Percentiles rank a stretch among this genome's conserved stretches.
These are phyloP conservation scores for Drosophila niveifrons DNA, from an alignment of 2,888 invertebrate species.

Conservation along the genomic window DNA sequence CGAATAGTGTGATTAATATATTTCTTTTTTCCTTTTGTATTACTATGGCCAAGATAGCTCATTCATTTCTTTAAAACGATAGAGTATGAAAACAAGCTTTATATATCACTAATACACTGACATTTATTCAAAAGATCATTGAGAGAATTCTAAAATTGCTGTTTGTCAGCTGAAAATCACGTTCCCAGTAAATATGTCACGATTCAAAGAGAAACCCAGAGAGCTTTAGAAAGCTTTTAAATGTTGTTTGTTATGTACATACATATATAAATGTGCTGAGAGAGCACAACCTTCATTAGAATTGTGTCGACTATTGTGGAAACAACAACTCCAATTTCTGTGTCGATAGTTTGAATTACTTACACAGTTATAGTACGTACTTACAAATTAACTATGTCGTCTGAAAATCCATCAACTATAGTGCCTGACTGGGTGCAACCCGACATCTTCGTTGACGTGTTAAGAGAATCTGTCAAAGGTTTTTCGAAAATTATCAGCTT, in stretches of 20 bases:
- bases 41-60: no score
- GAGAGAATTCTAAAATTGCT: background rate
- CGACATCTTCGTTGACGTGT: constrained; percentile 50
- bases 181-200: background rate
- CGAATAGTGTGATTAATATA: no score
- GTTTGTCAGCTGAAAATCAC: background rate
- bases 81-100: background rate
- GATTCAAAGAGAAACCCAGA: background rate
- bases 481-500: constrained; percentile 55
- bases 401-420: background rate
- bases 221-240: background rate
- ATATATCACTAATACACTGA: background rate
- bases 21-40: no score
- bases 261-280: background rate
- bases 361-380: background rate
- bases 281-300: background rate
- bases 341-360: background rate
- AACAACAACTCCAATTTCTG: background rate
- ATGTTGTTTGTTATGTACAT: background rate
- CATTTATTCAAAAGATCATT: background rate
- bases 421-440: constrained; percentile 59
- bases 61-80: no score
- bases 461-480: constrained; percentile 47
- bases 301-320: background rate
- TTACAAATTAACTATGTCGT: background rate